A percentile compares a stretch with the other conserved stretches of the same genome.
phyloP scores from a whole-genome alignment of 2,113 vertebrate species.

The Chrysochloris asiatica region DNA sequence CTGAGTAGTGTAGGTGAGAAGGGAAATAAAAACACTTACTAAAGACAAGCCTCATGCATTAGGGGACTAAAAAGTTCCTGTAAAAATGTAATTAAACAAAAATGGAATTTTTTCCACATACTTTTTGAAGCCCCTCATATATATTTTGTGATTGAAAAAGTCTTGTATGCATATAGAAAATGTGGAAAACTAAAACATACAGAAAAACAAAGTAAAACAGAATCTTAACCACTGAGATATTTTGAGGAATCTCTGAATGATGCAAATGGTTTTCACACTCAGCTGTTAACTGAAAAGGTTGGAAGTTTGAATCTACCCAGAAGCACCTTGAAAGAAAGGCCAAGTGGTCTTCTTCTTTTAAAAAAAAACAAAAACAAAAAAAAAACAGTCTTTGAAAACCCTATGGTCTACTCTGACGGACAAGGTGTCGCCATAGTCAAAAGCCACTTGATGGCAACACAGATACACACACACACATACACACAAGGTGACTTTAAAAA shows the following conservation, averaged over 20 bases:
- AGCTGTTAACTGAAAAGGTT: neutral
- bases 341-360: neutral
- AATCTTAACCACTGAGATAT: constrained; percentile 44
- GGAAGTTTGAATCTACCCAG: neutral
- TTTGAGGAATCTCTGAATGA: neutral
- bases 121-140: neutral
- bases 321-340: neutral
- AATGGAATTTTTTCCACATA: too few species aligned
- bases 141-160: constrained; percentile 36
- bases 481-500: neutral
- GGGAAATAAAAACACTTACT: constrained; percentile 15
- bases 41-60: neutral
- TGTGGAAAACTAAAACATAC: constrained; percentile 33
- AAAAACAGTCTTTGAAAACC: neutral
- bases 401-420: neutral
- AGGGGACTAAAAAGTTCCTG: too few species aligned
- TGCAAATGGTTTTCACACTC: neutral
- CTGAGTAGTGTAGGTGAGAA: constrained; percentile 56
- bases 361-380: too few species aligned
- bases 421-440: neutral
- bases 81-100: too few species aligned
- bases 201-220: constrained; percentile 39
- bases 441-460: neutral
- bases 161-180: constrained; percentile 11
- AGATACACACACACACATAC: neutral